Evolutionary conservation across 2,797 vertebrate species (phyloP).

Genomic region (Pempheris klunzingeri): DNA sequence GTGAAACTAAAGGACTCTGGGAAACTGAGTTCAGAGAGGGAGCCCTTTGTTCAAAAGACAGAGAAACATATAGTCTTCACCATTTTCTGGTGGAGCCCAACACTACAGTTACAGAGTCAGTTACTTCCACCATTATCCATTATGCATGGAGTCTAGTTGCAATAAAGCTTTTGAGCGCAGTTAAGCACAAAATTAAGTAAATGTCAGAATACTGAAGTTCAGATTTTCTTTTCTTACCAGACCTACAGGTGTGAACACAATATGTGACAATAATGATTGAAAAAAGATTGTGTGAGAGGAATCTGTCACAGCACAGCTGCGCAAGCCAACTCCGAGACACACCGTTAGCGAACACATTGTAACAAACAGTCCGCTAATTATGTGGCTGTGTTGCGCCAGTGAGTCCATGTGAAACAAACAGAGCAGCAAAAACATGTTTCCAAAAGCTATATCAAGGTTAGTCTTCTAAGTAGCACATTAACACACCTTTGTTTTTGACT

Average conservation of each 20-base stretch:
- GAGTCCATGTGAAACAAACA: neutral
- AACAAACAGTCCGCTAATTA: slow-evolving; percentile 20
- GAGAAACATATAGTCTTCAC: too few species aligned
- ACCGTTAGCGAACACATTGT: neutral
- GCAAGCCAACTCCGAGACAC: neutral
- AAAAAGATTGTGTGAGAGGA: neutral
- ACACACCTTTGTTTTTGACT: neutral
- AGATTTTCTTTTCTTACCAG: too few species aligned
- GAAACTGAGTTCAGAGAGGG: too few species aligned
- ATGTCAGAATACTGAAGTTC: too few species aligned
- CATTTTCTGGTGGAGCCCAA: too few species aligned
- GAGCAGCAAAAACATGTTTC: neutral
- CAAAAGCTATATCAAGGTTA: neutral
- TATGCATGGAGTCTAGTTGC: neutral
- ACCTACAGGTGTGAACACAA: neutral
- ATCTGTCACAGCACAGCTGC: neutral
- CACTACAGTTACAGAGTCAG: too few species aligned
- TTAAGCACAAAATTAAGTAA: neutral
- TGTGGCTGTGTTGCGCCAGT: neutral
- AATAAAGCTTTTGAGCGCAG: neutral
- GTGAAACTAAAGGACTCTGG: too few species aligned
- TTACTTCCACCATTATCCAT: neutral
- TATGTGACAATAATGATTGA: neutral
- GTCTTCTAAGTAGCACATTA: too few species aligned
- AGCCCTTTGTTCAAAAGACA: too few species aligned